Conservation (phyloP, 1,140 invertebrate species). For the Halesus radiatus region DNA sequence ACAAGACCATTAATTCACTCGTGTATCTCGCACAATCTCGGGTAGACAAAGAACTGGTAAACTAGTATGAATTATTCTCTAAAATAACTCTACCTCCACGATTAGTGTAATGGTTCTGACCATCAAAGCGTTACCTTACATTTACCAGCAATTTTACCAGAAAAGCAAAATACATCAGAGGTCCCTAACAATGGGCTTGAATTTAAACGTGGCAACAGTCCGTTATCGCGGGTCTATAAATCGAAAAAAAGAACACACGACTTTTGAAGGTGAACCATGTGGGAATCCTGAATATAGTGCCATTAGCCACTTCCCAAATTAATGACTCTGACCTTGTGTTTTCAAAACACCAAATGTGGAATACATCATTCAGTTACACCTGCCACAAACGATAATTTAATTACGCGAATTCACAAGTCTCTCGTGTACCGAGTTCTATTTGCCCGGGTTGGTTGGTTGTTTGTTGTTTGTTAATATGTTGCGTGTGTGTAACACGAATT, state of each 20-base stretch:
- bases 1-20: not conserved
- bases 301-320: conserved; percentile 36
- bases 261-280: conserved; percentile 28
- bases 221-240: conserved; percentile 26
- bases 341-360: conserved; percentile 4
- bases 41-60: not conserved
- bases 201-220: conserved; percentile 17
- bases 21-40: not conserved
- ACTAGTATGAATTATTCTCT: not conserved
- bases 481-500: no score
- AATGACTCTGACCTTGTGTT: conserved; percentile 29
- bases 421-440: no score
- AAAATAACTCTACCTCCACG: not conserved
- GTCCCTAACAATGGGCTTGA: conserved; percentile 4
- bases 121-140: not conserved
- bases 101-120: conserved; percentile 2
- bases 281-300: conserved; percentile 17
- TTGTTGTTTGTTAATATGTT: no score
- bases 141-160: not conserved
- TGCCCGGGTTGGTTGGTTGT: no score
- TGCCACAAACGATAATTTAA: no score
- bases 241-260: conserved; percentile 9
- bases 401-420: no score
- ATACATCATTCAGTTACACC: not conserved
- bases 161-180: conserved; percentile 2